Percentiles rank a stretch among this genome's conserved stretches.
Evolutionary conservation across 2,113 vertebrate species (phyloP).

Genomic region (Phaetusa simplex): DNA sequence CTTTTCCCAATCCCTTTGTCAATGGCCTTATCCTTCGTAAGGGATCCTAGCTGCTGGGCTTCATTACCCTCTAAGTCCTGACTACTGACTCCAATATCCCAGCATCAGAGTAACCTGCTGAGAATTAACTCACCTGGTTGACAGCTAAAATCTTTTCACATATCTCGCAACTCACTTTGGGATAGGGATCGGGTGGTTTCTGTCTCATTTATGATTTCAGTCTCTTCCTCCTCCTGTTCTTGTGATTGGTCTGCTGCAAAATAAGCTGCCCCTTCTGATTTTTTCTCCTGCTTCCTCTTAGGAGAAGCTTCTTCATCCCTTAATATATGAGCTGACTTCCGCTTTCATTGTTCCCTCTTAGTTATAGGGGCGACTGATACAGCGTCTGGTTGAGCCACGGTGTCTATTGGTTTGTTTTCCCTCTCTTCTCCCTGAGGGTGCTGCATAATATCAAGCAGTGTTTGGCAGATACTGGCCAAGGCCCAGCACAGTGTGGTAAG

Average conservation of each 20-base stretch:
- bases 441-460: neutral
- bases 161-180: neutral
- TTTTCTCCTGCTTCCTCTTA: neutral
- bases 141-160: neutral
- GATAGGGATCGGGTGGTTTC: neutral
- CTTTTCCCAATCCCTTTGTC: neutral
- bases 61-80: neutral
- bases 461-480: neutral
- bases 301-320: neutral
- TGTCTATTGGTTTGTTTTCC: neutral
- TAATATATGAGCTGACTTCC: neutral
- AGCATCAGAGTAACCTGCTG: neutral
- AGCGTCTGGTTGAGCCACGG: neutral
- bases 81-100: neutral
- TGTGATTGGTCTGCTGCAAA: neutral
- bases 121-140: neutral
- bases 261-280: neutral
- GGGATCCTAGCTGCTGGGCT: neutral
- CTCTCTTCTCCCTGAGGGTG: neutral
- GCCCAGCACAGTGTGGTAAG: neutral
- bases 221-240: neutral
- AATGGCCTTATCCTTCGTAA: neutral
- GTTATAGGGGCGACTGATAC: neutral
- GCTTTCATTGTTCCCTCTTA: neutral
- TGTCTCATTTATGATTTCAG: neutral